Conservation (phyloP, 2,797 vertebrate species). For the Limosa lapponica region DNA sequence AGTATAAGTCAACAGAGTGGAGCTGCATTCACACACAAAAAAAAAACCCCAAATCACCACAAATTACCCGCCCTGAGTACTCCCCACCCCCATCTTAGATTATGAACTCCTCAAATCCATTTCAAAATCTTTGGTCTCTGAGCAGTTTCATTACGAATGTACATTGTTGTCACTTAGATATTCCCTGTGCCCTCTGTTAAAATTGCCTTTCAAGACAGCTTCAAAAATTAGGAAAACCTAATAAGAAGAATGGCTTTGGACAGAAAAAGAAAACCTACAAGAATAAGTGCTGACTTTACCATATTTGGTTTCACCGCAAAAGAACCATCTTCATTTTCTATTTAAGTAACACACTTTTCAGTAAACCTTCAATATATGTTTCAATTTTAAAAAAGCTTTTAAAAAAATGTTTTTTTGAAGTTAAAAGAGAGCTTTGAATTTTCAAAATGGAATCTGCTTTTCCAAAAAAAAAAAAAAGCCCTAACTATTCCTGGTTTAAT, state of each 20-base stretch:
- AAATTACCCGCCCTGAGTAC: background rate
- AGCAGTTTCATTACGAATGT: background rate
- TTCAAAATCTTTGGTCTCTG: background rate
- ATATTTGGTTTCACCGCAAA: background rate
- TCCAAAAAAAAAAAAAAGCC: background rate
- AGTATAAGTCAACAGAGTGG: background rate
- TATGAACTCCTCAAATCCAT: background rate
- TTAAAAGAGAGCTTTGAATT: background rate
- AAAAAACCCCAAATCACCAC: background rate
- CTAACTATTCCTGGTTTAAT: background rate
- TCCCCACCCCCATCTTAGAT: background rate
- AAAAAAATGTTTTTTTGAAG: background rate
- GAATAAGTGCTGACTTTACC: background rate
- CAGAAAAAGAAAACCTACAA: background rate
- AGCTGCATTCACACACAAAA: background rate
- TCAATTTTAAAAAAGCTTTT: background rate
- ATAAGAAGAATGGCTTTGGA: background rate
- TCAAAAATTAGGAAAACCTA: background rate
- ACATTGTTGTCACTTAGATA: background rate
- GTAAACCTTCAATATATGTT: background rate
- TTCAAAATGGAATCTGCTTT: background rate
- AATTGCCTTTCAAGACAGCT: background rate
- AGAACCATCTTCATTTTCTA: background rate
- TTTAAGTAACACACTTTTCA: background rate
- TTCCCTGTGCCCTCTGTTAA: background rate